phyloP scores from a whole-genome alignment of 2,797 vertebrate species.

The Okamejei kenojei region DNA sequence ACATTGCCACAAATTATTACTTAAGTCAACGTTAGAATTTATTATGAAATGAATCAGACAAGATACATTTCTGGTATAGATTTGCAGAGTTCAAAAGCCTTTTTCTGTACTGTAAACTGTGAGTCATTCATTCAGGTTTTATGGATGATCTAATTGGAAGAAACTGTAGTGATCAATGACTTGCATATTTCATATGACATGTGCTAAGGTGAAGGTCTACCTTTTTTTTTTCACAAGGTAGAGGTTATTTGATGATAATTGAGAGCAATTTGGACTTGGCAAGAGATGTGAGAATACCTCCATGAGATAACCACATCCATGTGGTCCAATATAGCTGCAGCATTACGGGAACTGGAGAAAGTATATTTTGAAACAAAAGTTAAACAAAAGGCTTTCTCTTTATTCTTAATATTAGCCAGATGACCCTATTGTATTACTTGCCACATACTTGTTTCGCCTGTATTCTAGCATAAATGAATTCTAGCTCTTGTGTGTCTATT shows the following conservation, averaged over 20 bases:
- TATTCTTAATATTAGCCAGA: neutral
- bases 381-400: neutral
- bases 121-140: neutral
- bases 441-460: neutral
- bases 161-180: neutral
- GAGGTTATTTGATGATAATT: neutral
- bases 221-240: neutral
- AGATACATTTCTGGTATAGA: neutral
- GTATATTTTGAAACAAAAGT: neutral
- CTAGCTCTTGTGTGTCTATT: neutral
- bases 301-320: neutral
- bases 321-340: neutral
- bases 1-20: neutral
- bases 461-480: neutral
- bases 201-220: neutral
- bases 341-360: neutral
- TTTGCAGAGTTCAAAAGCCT: neutral
- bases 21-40: neutral
- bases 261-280: neutral
- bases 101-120: neutral
- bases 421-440: neutral
- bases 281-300: neutral
- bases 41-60: neutral
- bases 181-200: neutral
- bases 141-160: neutral